Evolutionary conservation across 2,888 invertebrate species (phyloP), one percentile per base, ranked within the genome.

Genomic region (Hirtodrosophila confusa): DNA sequence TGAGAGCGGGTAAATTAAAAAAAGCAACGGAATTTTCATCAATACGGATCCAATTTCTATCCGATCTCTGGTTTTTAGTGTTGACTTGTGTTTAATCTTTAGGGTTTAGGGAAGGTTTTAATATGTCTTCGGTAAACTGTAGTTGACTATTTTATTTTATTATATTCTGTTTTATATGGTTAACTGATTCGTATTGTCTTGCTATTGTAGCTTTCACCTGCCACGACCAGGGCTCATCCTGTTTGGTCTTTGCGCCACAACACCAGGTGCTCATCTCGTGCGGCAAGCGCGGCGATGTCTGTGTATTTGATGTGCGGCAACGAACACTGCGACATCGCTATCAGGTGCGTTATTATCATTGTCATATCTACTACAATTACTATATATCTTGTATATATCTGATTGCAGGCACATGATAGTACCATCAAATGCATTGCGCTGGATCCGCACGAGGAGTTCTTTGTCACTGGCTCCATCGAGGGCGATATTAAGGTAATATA

Each of bases 221-320:
- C 89, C 98, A 99, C 92, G 97, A 98, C 88, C 97, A 97, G 91
- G 98, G 98, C 62, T 96, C 98, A 2, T 96, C 97, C 64, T 95
- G 97, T 89, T 92, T 98, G 57, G 94, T 97, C 49, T 97, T 97
- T 92, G 97, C 98, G 8, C 97, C 98, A 0, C 96, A 97, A 88
- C 96, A 97, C 91, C 99, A 99, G 90, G 94, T 98, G 72, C 93
- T 99, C 54, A 97, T 99, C 88, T 98, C 98, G 69, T 98, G 98
- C 80, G 99, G 99, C 11, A 97, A 98, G 90, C 97, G 97, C 91
- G 99, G 99, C 35, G 98, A 98, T 91, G 96, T 99, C 77, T 97
- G 97, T 89, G 95, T 99, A 90, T 97, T 99, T 92, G 99, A 99
- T 93, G 95, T 99, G 76, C 94, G 99, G 66, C 96, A 98, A 91